phyloP scores from a whole-genome alignment of 2,888 invertebrate genomes.

The Gortyna flavago region DNA sequence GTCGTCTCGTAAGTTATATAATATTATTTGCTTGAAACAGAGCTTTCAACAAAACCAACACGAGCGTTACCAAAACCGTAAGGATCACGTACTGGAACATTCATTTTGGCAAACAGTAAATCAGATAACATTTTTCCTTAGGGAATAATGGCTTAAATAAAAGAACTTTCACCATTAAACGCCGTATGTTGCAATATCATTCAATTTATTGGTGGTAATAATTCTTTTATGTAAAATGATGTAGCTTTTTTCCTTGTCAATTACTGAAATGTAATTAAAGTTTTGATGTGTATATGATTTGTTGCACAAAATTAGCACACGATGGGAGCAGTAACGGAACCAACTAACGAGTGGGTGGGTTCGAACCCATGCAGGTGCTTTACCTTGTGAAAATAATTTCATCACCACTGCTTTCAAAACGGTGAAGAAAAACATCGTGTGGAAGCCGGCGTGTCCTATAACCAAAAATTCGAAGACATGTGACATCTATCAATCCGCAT shows the following conservation, averaged over 20 bases:
- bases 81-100: constrained; percentile 44
- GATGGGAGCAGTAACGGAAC: neutral
- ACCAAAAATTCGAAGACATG: neutral
- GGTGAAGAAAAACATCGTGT: neutral
- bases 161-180: constrained; percentile 52
- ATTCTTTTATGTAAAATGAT: constrained; percentile 49
- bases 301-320: neutral
- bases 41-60: constrained; percentile 19
- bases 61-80: constrained; percentile 31
- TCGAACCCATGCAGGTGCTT: neutral
- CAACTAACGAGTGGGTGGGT: neutral
- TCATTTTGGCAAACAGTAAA: constrained; percentile 51
- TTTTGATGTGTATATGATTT: neutral
- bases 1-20: neutral
- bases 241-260: constrained; percentile 18
- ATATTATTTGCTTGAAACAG: neutral
- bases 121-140: constrained; percentile 41
- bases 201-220: constrained; percentile 55
- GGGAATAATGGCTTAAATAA: constrained; percentile 47
- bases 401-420: neutral
- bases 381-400: neutral
- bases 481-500: neutral
- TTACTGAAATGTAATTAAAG: neutral
- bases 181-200: constrained; percentile 49
- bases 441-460: neutral